These are phyloP conservation scores for Apostichopus californicus DNA, from an alignment of 35 echinoderm and acorn worm genomes.

Conservation along the genomic window DNA sequence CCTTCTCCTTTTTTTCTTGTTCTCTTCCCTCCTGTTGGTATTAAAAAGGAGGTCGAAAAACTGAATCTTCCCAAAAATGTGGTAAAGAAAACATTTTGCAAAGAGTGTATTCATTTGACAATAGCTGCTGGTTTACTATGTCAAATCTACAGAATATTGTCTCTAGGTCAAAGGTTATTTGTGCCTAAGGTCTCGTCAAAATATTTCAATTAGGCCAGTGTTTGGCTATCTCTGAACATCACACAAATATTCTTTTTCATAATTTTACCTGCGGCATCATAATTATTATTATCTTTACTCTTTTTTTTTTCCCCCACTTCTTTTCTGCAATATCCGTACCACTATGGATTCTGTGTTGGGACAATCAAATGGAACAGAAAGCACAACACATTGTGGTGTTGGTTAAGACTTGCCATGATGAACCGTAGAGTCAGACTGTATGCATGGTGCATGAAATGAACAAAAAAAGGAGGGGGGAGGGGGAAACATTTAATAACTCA, in stretches of 20 bases:
- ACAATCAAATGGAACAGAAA: too few relatives aligned
- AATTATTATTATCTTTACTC: neutral
- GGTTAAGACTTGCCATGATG: too few relatives aligned
- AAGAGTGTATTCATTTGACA: slow-evolving; percentile 6
- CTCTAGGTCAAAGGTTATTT: slow-evolving; percentile 23
- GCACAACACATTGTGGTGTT: too few relatives aligned
- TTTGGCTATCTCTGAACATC: slow-evolving; percentile 19
- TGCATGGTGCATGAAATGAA: too few relatives aligned
- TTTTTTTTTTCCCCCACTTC: neutral
- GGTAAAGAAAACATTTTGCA: slow-evolving; percentile 35
- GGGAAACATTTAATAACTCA: too few relatives aligned
- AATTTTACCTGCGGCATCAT: slow-evolving; percentile 6
- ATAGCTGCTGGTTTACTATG: neutral
- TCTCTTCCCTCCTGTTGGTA: too few relatives aligned
- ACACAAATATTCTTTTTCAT: slow-evolving; percentile 22
- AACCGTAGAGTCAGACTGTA: too few relatives aligned
- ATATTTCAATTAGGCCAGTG: slow-evolving; percentile 44
- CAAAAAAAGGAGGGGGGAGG: too few relatives aligned
- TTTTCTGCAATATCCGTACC: too few relatives aligned
- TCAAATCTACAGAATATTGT: slow-evolving; percentile 12
- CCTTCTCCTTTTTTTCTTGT: too few relatives aligned
- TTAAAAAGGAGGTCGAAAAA: slow-evolving; percentile 9
- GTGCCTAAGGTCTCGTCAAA: slow-evolving; percentile 17
- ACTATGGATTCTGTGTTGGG: too few relatives aligned
- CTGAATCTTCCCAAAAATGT: slow-evolving; percentile 34